Evolutionary conservation across 37 sponge, comb jelly and placozoan genomes (phyloP).

Genomic region (Eunapius fragilis): DNA sequence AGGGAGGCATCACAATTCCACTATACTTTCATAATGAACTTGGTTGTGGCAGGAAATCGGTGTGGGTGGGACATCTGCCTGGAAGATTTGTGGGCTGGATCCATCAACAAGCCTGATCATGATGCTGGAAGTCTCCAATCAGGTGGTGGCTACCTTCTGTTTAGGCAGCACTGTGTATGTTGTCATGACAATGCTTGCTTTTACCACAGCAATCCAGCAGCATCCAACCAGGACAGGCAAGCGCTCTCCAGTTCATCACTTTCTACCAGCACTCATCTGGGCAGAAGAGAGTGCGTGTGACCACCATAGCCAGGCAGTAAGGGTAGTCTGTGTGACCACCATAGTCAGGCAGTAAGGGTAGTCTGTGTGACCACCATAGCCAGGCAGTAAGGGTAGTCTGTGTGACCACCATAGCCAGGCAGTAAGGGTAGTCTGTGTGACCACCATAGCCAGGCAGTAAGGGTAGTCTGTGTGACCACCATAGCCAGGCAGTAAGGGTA

Average conservation of each 20-base stretch:
- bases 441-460: conserved; percentile 5
- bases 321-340: conserved; percentile 90
- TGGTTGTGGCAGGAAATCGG: conserved; percentile 88
- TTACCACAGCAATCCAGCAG: conserved; percentile 70
- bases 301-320: conserved; percentile 97
- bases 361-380: conserved; percentile 97
- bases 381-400: conserved; percentile 89
- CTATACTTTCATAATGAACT: not conserved
- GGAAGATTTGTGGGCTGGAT: conserved; percentile 91
- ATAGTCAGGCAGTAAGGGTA: conserved; percentile 89
- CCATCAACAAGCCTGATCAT: conserved; percentile 83
- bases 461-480: not conserved
- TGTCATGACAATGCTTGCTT: not conserved
- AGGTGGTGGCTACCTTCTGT: conserved; percentile 63
- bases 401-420: conserved; percentile 96
- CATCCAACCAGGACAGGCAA: conserved; percentile 88
- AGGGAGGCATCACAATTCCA: not conserved
- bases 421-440: conserved; percentile 45
- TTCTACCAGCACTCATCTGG: conserved; percentile 95
- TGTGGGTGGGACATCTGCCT: conserved; percentile 89
- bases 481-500: not conserved
- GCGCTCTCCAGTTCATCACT: conserved; percentile 94
- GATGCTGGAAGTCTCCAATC: conserved; percentile 90
- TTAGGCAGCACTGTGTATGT: not conserved
- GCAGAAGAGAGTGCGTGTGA: conserved; percentile 94